A percentile compares a stretch with the other conserved stretches of the same genome.
Evolutionary conservation across 2,797 vertebrate genomes (phyloP).

Genomic region (Poeciliopsis infans): DNA sequence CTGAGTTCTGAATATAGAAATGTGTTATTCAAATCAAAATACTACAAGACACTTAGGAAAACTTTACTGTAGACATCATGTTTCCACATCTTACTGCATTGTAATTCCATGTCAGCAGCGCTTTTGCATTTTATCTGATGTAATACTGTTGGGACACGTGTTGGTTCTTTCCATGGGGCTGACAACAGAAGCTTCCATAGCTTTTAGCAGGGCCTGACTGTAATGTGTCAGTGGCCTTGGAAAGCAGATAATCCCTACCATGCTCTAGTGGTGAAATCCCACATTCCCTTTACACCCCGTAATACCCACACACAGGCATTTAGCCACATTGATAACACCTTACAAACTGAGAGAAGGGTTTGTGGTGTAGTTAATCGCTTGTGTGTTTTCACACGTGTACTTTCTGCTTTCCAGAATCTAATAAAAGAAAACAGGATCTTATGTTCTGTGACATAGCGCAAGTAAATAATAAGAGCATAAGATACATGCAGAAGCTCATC

Average conservation of each 20-base stretch:
- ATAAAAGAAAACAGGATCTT: slow-evolving; percentile 8
- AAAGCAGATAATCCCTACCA: slow-evolving; percentile 69
- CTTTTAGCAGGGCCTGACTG: slow-evolving; percentile 53
- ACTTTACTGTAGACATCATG: neutral
- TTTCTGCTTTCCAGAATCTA: slow-evolving; percentile 14
- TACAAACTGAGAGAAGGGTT: slow-evolving; percentile 37
- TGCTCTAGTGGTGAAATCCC: slow-evolving; percentile 63
- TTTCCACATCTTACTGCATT: neutral
- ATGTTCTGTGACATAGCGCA: neutral
- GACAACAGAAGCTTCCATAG: slow-evolving; percentile 47
- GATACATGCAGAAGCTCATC: slow-evolving; percentile 21
- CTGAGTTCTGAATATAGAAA: neutral
- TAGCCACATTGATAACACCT: slow-evolving; percentile 60
- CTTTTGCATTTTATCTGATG: slow-evolving; percentile 58
- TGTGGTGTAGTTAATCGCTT: slow-evolving; percentile 17
- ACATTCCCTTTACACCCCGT: slow-evolving; percentile 62
- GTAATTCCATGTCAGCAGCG: slow-evolving; percentile 18
- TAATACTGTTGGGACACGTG: slow-evolving; percentile 57
- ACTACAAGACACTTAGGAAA: neutral
- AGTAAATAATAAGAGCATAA: slow-evolving; percentile 4
- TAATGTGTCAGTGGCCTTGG: slow-evolving; percentile 64
- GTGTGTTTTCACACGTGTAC: slow-evolving; percentile 20
- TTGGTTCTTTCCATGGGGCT: slow-evolving; percentile 45
- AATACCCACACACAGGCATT: slow-evolving; percentile 69
- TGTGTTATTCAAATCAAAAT: neutral